Evolutionary conservation across 2,113 vertebrate genomes (phyloP), one percentile per base, ranked within the genome.

Genomic region (Ursus arctos): DNA sequence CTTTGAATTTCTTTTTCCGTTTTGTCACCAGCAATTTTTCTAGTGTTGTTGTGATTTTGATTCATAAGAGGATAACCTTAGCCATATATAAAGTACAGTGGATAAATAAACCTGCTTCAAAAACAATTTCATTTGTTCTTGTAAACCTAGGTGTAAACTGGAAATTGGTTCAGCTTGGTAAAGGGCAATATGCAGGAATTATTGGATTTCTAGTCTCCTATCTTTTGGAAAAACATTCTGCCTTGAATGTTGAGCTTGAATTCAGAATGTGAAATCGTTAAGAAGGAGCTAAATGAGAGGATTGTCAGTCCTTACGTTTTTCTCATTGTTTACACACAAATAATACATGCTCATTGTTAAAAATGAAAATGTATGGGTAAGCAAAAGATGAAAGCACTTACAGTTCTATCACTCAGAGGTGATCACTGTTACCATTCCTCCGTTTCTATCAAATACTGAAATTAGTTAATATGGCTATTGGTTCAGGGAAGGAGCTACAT

Each of bases 241-340:
- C 9, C 89, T 97, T 93, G 57, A 85, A 92, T 81, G 93, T 57
- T 89, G 74, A 96, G 22, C 43, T 93, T 91, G 67, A 93, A 92
- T 96, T 95, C 69, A 94, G 67, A 88, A 94, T 85, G 31, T 79
- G 77, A 91, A 97, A 82, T 82, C 43, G 57, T 84, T 69, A 92
- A 69, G 76, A 96, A 87, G 77, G 11, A 83, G 28, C 31, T 72
- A 83, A 89, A 12, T 3, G 0, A 82, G 65, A 91, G 15, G 33
- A 59, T 77, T 55, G 13, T 59, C 96, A 55, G 65, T 81, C 28
- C 36, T 89, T 86, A 82, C 9, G 4, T 83, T 55, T 82, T 96
- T 88, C 59, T 43, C 13, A 63, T 91, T 72, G 49, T 85, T 74
- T 81, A 43, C 88, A 16, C 9, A 74, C 40, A 97, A 88, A 88